These are phyloP conservation scores for Drosophila diplacantha DNA, from an alignment of 2,888 invertebrate genomes.

Conservation along the genomic window DNA sequence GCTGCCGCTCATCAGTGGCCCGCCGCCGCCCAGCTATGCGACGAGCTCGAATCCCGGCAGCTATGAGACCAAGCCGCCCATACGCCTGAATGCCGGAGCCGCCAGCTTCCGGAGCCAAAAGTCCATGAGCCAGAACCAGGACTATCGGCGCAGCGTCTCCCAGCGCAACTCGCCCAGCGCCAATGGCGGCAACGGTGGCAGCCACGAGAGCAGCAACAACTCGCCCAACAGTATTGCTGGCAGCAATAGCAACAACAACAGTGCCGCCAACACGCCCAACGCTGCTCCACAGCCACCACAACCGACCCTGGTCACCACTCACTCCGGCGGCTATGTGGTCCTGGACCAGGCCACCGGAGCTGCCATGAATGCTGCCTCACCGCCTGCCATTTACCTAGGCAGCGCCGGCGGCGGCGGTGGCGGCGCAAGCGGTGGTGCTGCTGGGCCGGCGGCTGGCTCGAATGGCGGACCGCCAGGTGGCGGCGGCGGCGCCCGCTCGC, in stretches of 20 bases:
- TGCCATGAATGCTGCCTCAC: slow-evolving; percentile 51
- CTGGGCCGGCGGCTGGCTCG: slow-evolving; percentile 47
- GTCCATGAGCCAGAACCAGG: slow-evolving; percentile 72
- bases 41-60: slow-evolving; percentile 38
- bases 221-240: slow-evolving; percentile 76
- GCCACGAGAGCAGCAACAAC: slow-evolving; percentile 77
- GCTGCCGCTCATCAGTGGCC: slow-evolving; percentile 69
- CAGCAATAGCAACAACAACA: slow-evolving; percentile 49
- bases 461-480: slow-evolving; percentile 31
- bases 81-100: slow-evolving; percentile 71
- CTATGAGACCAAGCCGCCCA: slow-evolving; percentile 67
- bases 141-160: slow-evolving; percentile 75
- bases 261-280: slow-evolving; percentile 61
- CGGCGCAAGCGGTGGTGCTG: slow-evolving; percentile 51
- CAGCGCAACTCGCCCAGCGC: slow-evolving; percentile 78
- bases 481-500: slow-evolving; percentile 55
- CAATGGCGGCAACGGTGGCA: slow-evolving; percentile 63
- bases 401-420: slow-evolving; percentile 49
- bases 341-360: slow-evolving; percentile 62
- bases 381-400: slow-evolving; percentile 73
- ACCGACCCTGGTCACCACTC: slow-evolving; percentile 54
- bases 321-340: slow-evolving; percentile 54
- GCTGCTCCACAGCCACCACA: slow-evolving; percentile 54
- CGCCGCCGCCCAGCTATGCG: slow-evolving; percentile 61
- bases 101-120: slow-evolving; percentile 74